Evolutionary conservation across 2,113 vertebrate genomes (phyloP), one percentile per base, ranked within the genome.

Genomic region (Xiphorhynchus elegans): DNA sequence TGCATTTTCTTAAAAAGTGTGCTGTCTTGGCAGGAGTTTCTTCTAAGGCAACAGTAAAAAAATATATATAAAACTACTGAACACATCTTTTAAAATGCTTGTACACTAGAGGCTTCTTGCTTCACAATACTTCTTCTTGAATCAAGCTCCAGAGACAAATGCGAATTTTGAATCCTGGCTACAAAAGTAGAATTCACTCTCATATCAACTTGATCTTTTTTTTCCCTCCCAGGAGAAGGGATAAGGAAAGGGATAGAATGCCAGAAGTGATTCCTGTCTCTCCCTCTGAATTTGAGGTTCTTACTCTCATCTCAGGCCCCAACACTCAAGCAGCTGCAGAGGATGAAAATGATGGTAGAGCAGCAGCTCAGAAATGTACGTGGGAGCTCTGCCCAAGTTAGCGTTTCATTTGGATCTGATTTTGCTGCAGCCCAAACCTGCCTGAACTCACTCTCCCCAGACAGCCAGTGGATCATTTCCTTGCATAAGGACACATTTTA

Each of bases 11-110:
- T 87, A 42, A 90, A 66, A 93, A 91, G 47, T 69, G 31, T 49
- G 49, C 9, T 88, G 23, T 79, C 40, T 85, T 91, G 89, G 73
- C 87, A 93, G 81, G 84, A 91, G n/a, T 87, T 95, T 89, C 77
- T 95, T 95, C 77, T 82, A 78, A 92, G 87, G 35, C 89, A 92
- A 55, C 84, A 92, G 52, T 95, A 84, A 95, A 95, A 90, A 75
- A 59, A 66, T 69, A 84, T 70, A 96, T 92, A 92, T 58, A 53
- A 87, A 93, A 67, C 53, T 80, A 88, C 80, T 26, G 73, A 89
- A 58, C 66, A 76, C 66, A 46, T 86, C 49, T 89, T 95, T 95
- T 84, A 94, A 92, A 95, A 82, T 0, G 2, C 89, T 94, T 92
- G 58, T 92, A 79, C 87, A 49, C 93, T 79, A 49, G 87, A 87